phyloP scores from a whole-genome alignment of 2,797 vertebrate genomes.

The Sebastes vulpes region DNA sequence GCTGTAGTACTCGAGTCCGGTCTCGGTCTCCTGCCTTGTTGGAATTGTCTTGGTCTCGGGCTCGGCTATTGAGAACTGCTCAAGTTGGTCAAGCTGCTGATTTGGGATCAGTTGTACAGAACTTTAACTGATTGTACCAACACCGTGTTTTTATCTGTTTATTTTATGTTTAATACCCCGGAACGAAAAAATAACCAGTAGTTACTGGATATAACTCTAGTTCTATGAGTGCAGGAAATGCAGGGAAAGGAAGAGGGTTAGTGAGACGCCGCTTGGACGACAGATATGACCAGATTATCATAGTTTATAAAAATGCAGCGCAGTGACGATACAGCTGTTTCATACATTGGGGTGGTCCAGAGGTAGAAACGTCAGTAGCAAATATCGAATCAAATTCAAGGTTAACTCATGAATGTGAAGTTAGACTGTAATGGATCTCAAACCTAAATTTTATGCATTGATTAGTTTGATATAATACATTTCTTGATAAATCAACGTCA shows the following conservation, averaged over 20 bases:
- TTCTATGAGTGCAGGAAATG: accelerated
- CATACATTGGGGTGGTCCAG: background rate
- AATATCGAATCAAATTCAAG: background rate
- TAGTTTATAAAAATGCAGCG: background rate
- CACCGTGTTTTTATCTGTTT: background rate
- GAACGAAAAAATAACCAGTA: background rate
- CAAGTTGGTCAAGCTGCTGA: background rate
- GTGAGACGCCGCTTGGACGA: accelerated
- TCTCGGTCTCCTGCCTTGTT: background rate
- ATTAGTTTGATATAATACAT: background rate
- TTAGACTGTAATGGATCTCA: background rate
- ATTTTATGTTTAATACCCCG: background rate
- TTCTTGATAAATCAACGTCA: background rate
- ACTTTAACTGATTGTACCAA: background rate
- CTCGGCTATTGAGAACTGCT: background rate
- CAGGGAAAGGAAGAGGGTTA: background rate
- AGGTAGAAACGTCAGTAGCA: background rate
- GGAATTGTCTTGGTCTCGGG: background rate
- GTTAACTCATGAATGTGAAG: accelerated
- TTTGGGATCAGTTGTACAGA: background rate
- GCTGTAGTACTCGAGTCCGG: background rate
- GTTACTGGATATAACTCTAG: background rate
- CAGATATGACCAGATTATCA: background rate
- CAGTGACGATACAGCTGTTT: background rate
- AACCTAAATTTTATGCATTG: background rate